These are phyloP conservation scores for Epistrophe eligans DNA, from an alignment of 2,888 invertebrate species.

Conservation along the genomic window DNA sequence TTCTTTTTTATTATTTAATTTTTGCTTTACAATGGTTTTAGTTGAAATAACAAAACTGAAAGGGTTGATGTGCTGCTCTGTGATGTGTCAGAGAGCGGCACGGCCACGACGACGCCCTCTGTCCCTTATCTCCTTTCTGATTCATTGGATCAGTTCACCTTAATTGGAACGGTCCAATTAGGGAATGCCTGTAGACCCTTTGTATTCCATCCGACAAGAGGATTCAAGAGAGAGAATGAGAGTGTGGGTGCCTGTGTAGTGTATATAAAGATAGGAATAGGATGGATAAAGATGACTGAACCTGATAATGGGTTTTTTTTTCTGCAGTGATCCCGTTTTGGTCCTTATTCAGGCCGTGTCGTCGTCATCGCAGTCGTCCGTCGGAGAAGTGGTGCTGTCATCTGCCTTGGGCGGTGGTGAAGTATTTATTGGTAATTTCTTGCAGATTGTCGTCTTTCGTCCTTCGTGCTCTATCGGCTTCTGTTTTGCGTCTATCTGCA, in stretches of 20 bases:
- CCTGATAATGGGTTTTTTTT: conserved; percentile 66
- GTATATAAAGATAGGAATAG: not conserved
- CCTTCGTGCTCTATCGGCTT: conserved; percentile 72
- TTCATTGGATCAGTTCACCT: conserved; percentile 83
- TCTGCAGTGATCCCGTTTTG: conserved; percentile 64
- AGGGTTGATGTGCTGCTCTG: conserved; percentile 66
- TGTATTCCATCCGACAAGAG: conserved; percentile 66
- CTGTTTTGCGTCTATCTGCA: conserved; percentile 52
- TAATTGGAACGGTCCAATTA: conserved; percentile 80
- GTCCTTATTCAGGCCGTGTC: conserved; percentile 57
- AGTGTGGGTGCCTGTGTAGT: conserved; percentile 13
- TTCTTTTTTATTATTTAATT: conserved; percentile 58
- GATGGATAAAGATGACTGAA: conserved; percentile 71
- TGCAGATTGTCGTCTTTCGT: conserved; percentile 63
- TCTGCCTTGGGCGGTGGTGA: conserved; percentile 68
- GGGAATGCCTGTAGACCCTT: conserved; percentile 71
- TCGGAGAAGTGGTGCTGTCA: conserved; percentile 66
- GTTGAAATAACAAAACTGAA: conserved; percentile 74
- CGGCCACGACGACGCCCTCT: conserved; percentile 56
- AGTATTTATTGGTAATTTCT: conserved; percentile 75
- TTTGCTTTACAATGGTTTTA: conserved; percentile 65
- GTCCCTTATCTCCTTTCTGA: conserved; percentile 82
- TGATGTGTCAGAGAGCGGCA: conserved; percentile 61
- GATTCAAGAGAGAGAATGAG: conserved; percentile 37
- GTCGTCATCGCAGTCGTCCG: conserved; percentile 8